phyloP scores from a whole-genome alignment of 2,797 vertebrate species.

The Dryobates pubescens region DNA sequence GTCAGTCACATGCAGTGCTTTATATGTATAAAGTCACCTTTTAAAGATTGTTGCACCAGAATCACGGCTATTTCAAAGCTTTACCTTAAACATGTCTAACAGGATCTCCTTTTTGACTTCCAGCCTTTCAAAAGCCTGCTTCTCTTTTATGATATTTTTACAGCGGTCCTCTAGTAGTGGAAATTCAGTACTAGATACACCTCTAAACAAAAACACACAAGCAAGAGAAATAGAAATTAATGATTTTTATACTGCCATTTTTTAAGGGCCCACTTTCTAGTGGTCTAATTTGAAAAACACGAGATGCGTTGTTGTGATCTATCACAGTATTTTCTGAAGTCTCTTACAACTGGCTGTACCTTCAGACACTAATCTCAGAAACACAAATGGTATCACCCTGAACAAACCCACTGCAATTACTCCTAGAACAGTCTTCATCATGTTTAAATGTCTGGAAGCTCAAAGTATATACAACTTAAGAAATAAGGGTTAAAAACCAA shows the following conservation, averaged over 20 bases:
- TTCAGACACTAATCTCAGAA: not conserved
- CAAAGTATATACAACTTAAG: not conserved
- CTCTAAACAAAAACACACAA: slow-evolving; percentile 65
- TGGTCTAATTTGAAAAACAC: not conserved
- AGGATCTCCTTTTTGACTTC: slow-evolving; percentile 91
- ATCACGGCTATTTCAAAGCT: not conserved
- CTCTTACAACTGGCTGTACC: not conserved
- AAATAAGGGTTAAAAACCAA: not conserved
- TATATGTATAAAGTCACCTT: not conserved
- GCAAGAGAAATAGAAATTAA: not conserved
- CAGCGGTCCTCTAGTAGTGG: slow-evolving; percentile 85
- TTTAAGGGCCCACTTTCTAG: not conserved
- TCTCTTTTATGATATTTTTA: slow-evolving; percentile 89
- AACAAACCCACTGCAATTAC: not conserved
- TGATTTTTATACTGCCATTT: not conserved
- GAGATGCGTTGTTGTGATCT: not conserved
- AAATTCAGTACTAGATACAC: slow-evolving; percentile 90
- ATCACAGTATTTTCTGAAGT: not conserved
- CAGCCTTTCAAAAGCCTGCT: slow-evolving; percentile 93
- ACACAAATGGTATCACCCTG: not conserved
- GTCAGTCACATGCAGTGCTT: not conserved
- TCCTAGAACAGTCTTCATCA: not conserved
- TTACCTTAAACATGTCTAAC: slow-evolving; percentile 95
- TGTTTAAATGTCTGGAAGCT: not conserved
- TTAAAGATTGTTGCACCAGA: not conserved